Evolutionary conservation across 2,113 vertebrate species (phyloP).

Genomic region (Dicrurus megarhynchus): DNA sequence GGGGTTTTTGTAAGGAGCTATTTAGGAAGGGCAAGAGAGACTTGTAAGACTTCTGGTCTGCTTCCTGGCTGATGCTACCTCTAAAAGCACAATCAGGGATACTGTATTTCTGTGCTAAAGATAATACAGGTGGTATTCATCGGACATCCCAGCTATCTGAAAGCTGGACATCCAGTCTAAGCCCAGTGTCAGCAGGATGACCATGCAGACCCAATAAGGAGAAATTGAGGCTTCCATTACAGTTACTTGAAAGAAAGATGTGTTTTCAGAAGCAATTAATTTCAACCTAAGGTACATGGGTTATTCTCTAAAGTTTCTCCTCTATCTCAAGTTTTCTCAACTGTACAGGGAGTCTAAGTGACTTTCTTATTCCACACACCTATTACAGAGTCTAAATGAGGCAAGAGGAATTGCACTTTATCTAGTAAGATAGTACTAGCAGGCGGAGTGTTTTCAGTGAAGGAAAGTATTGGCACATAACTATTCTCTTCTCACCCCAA

Average conservation of each 20-base stretch:
- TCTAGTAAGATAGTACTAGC: background rate
- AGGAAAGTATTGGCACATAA: background rate
- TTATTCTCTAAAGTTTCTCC: background rate
- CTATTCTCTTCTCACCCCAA: background rate
- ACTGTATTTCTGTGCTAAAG: background rate
- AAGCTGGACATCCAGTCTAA: background rate
- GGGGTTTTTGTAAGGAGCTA: background rate
- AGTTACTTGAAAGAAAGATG: background rate
- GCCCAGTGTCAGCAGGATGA: background rate
- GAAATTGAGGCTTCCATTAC: background rate
- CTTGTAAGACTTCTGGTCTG: background rate
- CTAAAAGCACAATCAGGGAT: background rate
- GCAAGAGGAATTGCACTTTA: background rate
- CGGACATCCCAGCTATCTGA: background rate
- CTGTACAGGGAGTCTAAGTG: background rate
- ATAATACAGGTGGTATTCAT: background rate
- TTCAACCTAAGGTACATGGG: background rate
- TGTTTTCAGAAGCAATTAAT: background rate
- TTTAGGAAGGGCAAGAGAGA: background rate
- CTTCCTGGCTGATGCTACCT: background rate
- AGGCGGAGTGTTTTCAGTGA: background rate
- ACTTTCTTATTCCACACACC: background rate
- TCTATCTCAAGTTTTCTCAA: background rate
- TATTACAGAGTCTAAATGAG: background rate
- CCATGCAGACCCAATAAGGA: background rate